Conservation (phyloP, 1,140 invertebrate species). For the Ditylenchus dipsaci region DNA sequence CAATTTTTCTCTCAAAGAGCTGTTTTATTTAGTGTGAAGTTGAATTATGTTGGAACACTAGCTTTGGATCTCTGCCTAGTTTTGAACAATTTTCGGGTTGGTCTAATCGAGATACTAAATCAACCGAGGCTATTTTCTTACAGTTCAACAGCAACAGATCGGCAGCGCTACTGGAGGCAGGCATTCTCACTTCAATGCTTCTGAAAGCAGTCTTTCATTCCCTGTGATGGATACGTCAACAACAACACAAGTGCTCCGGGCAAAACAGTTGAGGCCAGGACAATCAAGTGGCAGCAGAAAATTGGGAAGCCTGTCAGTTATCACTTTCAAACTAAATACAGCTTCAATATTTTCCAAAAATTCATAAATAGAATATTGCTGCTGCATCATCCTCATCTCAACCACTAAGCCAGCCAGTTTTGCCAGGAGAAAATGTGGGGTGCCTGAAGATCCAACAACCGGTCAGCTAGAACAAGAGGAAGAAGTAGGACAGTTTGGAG, state of each 20-base stretch:
- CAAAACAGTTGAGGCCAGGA: neutral
- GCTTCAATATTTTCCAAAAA: neutral
- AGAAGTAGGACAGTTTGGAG: neutral
- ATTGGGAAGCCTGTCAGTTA: neutral
- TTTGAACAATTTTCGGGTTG: constrained; percentile 9
- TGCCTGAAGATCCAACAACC: neutral
- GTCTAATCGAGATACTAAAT: too few relatives aligned
- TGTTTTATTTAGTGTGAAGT: constrained; percentile 4
- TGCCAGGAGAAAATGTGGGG: neutral
- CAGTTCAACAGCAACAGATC: too few relatives aligned
- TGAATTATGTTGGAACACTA: neutral
- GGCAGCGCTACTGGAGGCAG: neutral
- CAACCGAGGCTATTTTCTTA: too few relatives aligned
- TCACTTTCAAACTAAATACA: neutral
- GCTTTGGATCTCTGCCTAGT: constrained; percentile 8
- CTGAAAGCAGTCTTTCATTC: neutral
- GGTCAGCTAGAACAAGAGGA: neutral
- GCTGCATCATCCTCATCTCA: neutral
- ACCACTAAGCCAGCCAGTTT: neutral
- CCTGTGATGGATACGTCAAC: neutral
- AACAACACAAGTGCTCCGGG: neutral
- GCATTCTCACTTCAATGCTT: neutral
- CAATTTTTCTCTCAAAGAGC: too few relatives aligned
- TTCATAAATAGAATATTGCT: neutral
- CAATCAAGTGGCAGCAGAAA: neutral